Evolutionary conservation across 2,888 invertebrate genomes (phyloP).

Genomic region (Galerucella calmariensis): DNA sequence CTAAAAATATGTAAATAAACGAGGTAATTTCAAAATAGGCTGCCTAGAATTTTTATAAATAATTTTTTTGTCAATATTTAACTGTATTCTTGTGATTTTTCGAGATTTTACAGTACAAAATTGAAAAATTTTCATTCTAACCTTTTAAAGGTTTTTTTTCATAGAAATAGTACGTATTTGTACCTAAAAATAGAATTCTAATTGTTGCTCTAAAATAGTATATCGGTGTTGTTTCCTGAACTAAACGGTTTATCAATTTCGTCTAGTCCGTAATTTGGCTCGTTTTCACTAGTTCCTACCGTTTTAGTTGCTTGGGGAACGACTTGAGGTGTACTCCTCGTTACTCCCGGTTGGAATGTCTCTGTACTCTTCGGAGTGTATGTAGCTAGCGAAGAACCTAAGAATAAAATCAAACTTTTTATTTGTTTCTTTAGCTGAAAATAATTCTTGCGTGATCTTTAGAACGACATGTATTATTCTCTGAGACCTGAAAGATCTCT

Average conservation of each 20-base stretch:
- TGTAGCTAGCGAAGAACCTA: slow-evolving; percentile 73
- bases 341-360: slow-evolving; percentile 83
- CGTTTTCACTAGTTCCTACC: slow-evolving; percentile 77
- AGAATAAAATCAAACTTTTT: slow-evolving; percentile 65
- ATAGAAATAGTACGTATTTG: too few relatives aligned
- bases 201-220: slow-evolving; percentile 57
- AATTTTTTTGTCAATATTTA: too few relatives aligned
- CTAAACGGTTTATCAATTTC: slow-evolving; percentile 61
- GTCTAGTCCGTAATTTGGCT: slow-evolving; percentile 46
- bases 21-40: too few relatives aligned
- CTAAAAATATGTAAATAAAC: too few relatives aligned
- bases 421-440: not conserved
- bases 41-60: too few relatives aligned
- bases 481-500: too few relatives aligned
- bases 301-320: slow-evolving; percentile 69
- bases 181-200: too few relatives aligned
- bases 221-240: slow-evolving; percentile 62
- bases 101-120: not conserved
- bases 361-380: slow-evolving; percentile 85
- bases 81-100: too few relatives aligned
- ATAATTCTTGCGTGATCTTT: too few relatives aligned
- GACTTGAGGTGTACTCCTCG: slow-evolving; percentile 66
- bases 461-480: too few relatives aligned
- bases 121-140: not conserved
- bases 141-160: not conserved